These are phyloP conservation scores for Cyphomyrus discorhynchus DNA, from an alignment of 2,113 vertebrate genomes.

Conservation along the genomic window DNA sequence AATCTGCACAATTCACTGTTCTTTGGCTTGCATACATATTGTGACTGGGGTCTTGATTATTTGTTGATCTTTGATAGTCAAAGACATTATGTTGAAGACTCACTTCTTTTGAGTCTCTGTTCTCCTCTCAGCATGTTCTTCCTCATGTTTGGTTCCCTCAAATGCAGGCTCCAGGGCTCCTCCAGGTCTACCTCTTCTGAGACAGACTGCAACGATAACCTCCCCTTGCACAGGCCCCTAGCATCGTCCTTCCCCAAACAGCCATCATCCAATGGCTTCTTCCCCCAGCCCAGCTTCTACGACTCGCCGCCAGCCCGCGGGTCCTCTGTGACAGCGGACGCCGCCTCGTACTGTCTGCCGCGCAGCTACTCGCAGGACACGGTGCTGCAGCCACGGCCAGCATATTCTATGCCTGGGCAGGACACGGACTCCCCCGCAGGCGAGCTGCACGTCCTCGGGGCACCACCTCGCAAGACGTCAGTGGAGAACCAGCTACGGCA, in stretches of 20 bases:
- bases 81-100: not conserved
- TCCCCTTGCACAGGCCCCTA: slow-evolving; percentile 77
- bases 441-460: slow-evolving; percentile 83
- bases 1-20: not conserved
- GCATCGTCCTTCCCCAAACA: slow-evolving; percentile 65
- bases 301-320: slow-evolving; percentile 79
- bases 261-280: slow-evolving; percentile 80
- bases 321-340: slow-evolving; percentile 63
- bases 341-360: slow-evolving; percentile 80
- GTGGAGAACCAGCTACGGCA: slow-evolving; percentile 80
- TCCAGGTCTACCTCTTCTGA: slow-evolving; percentile 86
- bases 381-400: slow-evolving; percentile 72
- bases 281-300: slow-evolving; percentile 69
- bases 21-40: not conserved
- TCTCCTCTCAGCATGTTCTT: not conserved
- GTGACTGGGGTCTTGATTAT: not conserved
- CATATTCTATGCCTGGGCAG: slow-evolving; percentile 59
- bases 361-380: slow-evolving; percentile 90
- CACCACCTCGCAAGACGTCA: slow-evolving; percentile 64
- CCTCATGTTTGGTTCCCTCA: not conserved
- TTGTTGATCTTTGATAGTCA: not conserved
- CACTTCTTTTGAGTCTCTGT: not conserved
- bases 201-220: slow-evolving; percentile 95
- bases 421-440: slow-evolving; percentile 58
- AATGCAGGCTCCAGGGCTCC: slow-evolving; percentile 72